Conservation (phyloP, 92 coral and sea anemone genomes). For the Ricordea florida region DNA sequence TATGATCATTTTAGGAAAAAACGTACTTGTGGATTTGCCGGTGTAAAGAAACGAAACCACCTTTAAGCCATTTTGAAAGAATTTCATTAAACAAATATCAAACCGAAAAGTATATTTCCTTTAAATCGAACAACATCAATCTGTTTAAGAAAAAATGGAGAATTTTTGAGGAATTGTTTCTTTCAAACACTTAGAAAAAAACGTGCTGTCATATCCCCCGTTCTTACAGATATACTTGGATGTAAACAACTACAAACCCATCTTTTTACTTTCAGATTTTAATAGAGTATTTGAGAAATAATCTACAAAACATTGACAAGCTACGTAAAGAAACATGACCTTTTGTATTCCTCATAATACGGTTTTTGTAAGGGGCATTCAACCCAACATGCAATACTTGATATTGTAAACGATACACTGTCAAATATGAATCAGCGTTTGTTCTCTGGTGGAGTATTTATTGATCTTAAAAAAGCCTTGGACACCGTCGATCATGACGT, state of each 20-base stretch:
- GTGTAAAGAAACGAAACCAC: too few relatives aligned
- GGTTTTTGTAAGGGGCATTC: constrained; percentile 8
- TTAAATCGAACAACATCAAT: too few relatives aligned
- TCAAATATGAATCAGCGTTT: constrained; percentile 10
- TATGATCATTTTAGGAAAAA: too few relatives aligned
- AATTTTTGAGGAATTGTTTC: too few relatives aligned
- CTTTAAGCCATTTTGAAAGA: too few relatives aligned
- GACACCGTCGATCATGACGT: constrained; percentile 21
- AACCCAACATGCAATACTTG: constrained; percentile 9
- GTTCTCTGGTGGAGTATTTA: constrained; percentile 24
- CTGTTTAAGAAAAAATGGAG: too few relatives aligned
- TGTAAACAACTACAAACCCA: constrained; percentile 31
- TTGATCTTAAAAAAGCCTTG: constrained; percentile 29
- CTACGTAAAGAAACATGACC: constrained; percentile 31
- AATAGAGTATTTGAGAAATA: constrained; percentile 29
- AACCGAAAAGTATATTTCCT: too few relatives aligned
- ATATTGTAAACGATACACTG: constrained; percentile 8
- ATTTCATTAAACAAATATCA: too few relatives aligned
- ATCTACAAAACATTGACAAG: constrained; percentile 21
- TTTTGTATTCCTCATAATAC: constrained; percentile 16
- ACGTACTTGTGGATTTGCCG: too few relatives aligned
- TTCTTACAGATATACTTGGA: too few relatives aligned
- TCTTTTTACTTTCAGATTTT: constrained; percentile 19
- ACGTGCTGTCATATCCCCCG: too few relatives aligned
- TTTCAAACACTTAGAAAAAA: too few relatives aligned